Percentiles rank a stretch among this genome's conserved stretches.
Conservation (phyloP, 1,140 invertebrate species). For the Nymphalis io region DNA sequence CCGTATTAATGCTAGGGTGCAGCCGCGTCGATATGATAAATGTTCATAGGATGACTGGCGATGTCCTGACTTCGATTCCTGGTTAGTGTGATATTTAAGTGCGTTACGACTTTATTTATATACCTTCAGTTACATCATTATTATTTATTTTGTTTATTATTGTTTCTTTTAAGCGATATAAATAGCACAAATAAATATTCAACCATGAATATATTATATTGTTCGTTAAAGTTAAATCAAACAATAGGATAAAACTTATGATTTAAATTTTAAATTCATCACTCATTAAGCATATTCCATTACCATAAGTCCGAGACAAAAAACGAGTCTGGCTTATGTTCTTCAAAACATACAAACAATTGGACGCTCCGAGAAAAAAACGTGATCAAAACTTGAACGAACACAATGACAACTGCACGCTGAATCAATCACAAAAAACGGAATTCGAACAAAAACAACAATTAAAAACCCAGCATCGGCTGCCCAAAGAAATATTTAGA, state of each 20-base stretch:
- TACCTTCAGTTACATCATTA: not conserved
- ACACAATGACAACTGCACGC: constrained; percentile 79
- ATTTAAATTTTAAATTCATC: constrained; percentile 62
- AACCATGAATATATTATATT: not conserved
- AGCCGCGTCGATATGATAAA: constrained; percentile 71
- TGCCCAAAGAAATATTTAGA: constrained; percentile 75
- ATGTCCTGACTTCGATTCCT: constrained; percentile 55
- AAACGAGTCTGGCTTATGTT: constrained; percentile 51
- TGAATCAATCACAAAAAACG: constrained; percentile 79
- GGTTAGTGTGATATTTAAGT: constrained; percentile 56
- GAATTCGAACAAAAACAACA: constrained; percentile 78
- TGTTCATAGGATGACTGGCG: constrained; percentile 66
- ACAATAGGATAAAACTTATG: constrained; percentile 24
- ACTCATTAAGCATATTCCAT: constrained; percentile 63
- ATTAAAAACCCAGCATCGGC: constrained; percentile 68
- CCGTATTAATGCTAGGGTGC: constrained; percentile 68
- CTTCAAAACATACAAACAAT: constrained; percentile 77
- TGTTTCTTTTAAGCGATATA: not conserved
- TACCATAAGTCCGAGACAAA: constrained; percentile 50
- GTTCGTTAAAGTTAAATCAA: constrained; percentile 9
- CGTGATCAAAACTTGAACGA: constrained; percentile 67
- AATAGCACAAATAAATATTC: not conserved
- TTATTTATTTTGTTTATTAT: not conserved
- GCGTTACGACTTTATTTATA: constrained; percentile 21
- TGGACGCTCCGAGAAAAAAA: constrained; percentile 62